A percentile compares a stretch with the other conserved stretches of the same genome.
Conservation (phyloP, 2,888 invertebrate species). For the Parelbella ahira region DNA sequence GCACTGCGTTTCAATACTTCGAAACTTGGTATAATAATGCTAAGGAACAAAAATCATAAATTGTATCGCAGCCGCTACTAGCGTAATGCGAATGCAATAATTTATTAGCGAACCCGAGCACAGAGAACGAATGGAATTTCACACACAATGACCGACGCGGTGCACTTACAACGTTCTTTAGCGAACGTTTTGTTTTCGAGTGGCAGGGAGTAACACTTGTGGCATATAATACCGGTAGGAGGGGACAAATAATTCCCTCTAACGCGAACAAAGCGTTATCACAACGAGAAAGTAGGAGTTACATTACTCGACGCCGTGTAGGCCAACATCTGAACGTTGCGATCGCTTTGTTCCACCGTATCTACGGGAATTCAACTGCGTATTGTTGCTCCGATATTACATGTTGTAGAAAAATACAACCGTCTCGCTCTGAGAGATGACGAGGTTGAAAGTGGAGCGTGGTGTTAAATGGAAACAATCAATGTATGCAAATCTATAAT, state of each 20-base stretch:
- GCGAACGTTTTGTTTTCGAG: slow-evolving; percentile 41
- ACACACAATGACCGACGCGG: slow-evolving; percentile 22
- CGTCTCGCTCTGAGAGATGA: slow-evolving; percentile 21
- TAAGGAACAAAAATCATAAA: slow-evolving; percentile 23
- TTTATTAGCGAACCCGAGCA: slow-evolving; percentile 23
- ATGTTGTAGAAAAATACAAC: slow-evolving; percentile 23
- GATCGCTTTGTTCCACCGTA: slow-evolving; percentile 14
- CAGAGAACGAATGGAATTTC: slow-evolving; percentile 16
- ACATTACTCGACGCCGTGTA: slow-evolving; percentile 32
- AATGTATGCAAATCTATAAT: slow-evolving; percentile 15
- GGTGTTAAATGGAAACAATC: slow-evolving; percentile 23
- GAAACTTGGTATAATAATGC: slow-evolving; percentile 24
- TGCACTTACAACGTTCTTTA: slow-evolving; percentile 20
- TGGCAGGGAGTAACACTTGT: slow-evolving; percentile 45
- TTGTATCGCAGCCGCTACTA: slow-evolving; percentile 13
- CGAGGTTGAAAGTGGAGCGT: slow-evolving; percentile 23
- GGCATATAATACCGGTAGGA: slow-evolving; percentile 34
- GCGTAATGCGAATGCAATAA: slow-evolving; percentile 20
- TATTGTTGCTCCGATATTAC: slow-evolving; percentile 21
- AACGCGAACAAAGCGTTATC: slow-evolving; percentile 56
- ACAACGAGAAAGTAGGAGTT: slow-evolving; percentile 40
- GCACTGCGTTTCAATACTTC: slow-evolving; percentile 24
- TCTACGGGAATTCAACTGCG: slow-evolving; percentile 22
- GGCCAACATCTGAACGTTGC: slow-evolving; percentile 29
- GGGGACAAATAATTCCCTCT: slow-evolving; percentile 55